Evolutionary conservation across 2,797 vertebrate species (phyloP).

Genomic region (Monodelphis domestica): DNA sequence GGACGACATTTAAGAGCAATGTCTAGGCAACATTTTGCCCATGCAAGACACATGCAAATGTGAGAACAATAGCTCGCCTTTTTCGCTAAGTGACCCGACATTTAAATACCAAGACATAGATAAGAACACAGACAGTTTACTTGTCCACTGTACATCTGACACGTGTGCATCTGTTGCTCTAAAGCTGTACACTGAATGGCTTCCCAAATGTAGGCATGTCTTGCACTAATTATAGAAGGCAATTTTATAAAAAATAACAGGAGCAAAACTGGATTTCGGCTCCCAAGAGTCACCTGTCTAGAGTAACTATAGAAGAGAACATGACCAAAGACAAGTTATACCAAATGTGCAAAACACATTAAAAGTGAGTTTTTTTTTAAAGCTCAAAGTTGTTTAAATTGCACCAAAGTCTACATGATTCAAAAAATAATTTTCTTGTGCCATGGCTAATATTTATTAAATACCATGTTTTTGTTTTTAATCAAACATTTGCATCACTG

Average conservation of each 20-base stretch:
- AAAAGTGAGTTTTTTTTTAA: constrained; percentile 97
- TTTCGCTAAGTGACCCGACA: constrained; percentile 95
- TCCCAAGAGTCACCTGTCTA: constrained; percentile 97
- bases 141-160: constrained; percentile 92
- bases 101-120: constrained; percentile 94
- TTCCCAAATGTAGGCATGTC: constrained; percentile 98
- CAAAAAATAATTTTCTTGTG: constrained; percentile 97
- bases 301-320: constrained; percentile 95
- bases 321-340: constrained; percentile 97
- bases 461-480: constrained; percentile 90
- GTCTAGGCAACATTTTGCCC: constrained; percentile 95
- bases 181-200: constrained; percentile 97
- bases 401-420: constrained; percentile 97
- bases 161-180: constrained; percentile 94
- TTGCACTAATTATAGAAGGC: constrained; percentile 99
- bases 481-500: constrained; percentile 75
- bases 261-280: constrained; percentile 93
- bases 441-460: constrained; percentile 95
- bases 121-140: constrained; percentile 92
- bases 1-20: constrained; percentile 97
- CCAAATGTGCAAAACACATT: constrained; percentile 99
- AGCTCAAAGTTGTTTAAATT: constrained; percentile 98
- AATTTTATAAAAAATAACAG: constrained; percentile 99
- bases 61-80: constrained; percentile 91
- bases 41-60: constrained; percentile 99